Evolutionary conservation across 2,888 invertebrate genomes (phyloP).

Genomic region (Drosophila stalkeri): DNA sequence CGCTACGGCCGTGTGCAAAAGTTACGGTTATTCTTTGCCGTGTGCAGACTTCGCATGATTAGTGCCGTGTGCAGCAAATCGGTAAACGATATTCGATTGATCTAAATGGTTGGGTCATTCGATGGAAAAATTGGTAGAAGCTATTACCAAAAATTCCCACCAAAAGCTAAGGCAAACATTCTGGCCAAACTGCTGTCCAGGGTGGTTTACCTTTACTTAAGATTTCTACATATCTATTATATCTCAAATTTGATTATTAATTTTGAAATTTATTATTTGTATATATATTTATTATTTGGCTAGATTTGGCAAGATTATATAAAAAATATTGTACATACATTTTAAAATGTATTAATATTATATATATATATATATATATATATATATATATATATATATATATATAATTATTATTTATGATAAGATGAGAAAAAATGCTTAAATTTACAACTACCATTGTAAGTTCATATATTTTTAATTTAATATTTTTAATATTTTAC

Average conservation of each 20-base stretch:
- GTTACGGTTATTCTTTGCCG: constrained; percentile 60
- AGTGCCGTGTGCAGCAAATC: constrained; percentile 56
- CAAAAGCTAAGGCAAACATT: not conserved
- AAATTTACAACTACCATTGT: not conserved
- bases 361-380: too few relatives aligned
- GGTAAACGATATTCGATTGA: constrained; percentile 52
- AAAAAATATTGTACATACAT: not conserved
- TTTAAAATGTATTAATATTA: too few relatives aligned
- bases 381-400: too few relatives aligned
- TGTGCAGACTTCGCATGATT: constrained; percentile 61
- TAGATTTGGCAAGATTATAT: too few relatives aligned
- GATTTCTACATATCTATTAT: too few relatives aligned
- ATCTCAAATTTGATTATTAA: too few relatives aligned
- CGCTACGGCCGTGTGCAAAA: constrained; percentile 64
- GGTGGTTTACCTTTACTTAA: too few relatives aligned
- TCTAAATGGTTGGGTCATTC: constrained; percentile 53
- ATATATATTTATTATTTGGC: not conserved
- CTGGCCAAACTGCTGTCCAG: too few relatives aligned
- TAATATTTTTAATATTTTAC: not conserved
- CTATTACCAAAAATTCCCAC: not conserved
- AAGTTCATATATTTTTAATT: not conserved
- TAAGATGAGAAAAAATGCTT: too few relatives aligned
- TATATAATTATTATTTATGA: too few relatives aligned
- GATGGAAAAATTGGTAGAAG: constrained; percentile 22
- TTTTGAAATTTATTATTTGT: too few relatives aligned